A percentile compares a stretch with the other conserved stretches of the same genome.
These are phyloP conservation scores for Limnothrissa miodon DNA, from an alignment of 2,113 vertebrate genomes.

Conservation along the genomic window DNA sequence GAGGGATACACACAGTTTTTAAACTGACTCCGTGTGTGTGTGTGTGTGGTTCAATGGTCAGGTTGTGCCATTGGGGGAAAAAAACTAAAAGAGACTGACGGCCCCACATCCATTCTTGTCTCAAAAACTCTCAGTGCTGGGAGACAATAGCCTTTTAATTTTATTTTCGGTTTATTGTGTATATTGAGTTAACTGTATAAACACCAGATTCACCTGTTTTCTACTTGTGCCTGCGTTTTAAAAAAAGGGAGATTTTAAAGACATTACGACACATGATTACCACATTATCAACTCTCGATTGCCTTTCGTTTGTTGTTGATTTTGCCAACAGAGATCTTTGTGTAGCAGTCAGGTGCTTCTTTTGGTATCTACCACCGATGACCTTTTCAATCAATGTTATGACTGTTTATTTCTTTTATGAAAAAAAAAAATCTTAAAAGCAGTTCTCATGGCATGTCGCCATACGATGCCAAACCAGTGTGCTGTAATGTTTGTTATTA, in stretches of 20 bases:
- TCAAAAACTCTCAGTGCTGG: slow-evolving; percentile 14
- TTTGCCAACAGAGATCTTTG: slow-evolving; percentile 67
- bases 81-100: slow-evolving; percentile 21
- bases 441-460: slow-evolving; percentile 54
- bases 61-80: not conserved
- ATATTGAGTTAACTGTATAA: slow-evolving; percentile 42
- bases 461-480: slow-evolving; percentile 67
- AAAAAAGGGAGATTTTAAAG: slow-evolving; percentile 61
- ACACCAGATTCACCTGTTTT: slow-evolving; percentile 52
- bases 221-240: slow-evolving; percentile 57
- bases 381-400: slow-evolving; percentile 51
- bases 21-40: slow-evolving; percentile 60
- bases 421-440: slow-evolving; percentile 41
- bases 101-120: slow-evolving; percentile 39
- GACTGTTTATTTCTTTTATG: slow-evolving; percentile 23
- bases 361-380: not conserved
- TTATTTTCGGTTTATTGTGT: slow-evolving; percentile 45
- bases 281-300: slow-evolving; percentile 59
- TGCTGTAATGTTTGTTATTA: slow-evolving; percentile 22
- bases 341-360: slow-evolving; percentile 46
- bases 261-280: slow-evolving; percentile 38
- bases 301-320: slow-evolving; percentile 49
- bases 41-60: not conserved
- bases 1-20: slow-evolving; percentile 98
- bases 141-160: slow-evolving; percentile 41